Evolutionary conservation across 2,888 invertebrate genomes (phyloP).

Genomic region (Caenorhabditis sp.): DNA sequence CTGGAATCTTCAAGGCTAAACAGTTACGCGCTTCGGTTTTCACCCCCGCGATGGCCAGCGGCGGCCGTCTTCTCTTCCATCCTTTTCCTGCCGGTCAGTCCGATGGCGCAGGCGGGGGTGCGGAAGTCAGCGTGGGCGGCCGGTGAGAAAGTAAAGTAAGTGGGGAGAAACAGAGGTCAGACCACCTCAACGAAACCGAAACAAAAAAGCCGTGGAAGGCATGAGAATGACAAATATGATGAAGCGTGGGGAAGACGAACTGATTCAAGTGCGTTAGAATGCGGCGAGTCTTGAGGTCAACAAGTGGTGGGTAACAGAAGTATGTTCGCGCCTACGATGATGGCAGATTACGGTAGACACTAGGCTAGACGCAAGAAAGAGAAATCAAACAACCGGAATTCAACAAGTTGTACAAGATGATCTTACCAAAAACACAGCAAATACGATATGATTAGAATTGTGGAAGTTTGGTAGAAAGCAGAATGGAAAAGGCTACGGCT

Average conservation of each 20-base stretch:
- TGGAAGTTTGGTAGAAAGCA: slow-evolving; percentile 1
- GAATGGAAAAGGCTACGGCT: slow-evolving; percentile 1
- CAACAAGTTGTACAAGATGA: not conserved
- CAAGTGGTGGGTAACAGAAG: slow-evolving; percentile 32
- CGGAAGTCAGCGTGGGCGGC: slow-evolving; percentile 40
- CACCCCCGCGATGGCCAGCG: slow-evolving; percentile 25
- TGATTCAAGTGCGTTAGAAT: slow-evolving; percentile 42
- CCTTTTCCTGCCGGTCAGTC: slow-evolving; percentile 48
- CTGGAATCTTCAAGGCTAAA: slow-evolving; percentile 63
- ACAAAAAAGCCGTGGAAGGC: slow-evolving; percentile 13
- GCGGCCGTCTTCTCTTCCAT: slow-evolving; percentile 34
- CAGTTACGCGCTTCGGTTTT: slow-evolving; percentile 57
- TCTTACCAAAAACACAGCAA: not conserved
- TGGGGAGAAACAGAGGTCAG: slow-evolving; percentile 35
- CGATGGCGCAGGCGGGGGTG: slow-evolving; percentile 13
- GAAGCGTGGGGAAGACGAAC: slow-evolving; percentile 39
- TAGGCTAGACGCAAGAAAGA: not conserved
- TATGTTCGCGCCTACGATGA: slow-evolving; percentile 6
- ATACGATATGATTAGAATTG: slow-evolving; percentile 7
- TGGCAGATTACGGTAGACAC: not conserved
- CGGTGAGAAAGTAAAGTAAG: slow-evolving; percentile 36
- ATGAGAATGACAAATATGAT: slow-evolving; percentile 50
- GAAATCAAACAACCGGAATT: slow-evolving; percentile 1
- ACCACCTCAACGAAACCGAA: slow-evolving; percentile 28
- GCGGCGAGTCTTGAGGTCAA: slow-evolving; percentile 46